Evolutionary conservation across 2,888 invertebrate genomes (phyloP), one percentile per base, ranked within the genome.

Genomic region (Xanthia togata): DNA sequence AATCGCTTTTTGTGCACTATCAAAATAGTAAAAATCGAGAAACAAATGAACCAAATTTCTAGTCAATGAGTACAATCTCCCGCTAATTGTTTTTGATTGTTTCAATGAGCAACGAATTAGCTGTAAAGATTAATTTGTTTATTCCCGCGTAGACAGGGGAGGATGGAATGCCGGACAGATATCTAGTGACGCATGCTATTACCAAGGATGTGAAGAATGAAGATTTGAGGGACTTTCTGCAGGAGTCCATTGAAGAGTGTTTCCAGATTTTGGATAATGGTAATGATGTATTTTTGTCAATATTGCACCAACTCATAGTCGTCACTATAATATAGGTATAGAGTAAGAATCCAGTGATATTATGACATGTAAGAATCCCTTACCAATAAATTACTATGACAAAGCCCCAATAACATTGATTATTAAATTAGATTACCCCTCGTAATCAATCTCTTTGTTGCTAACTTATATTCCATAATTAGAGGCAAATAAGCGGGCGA

Each of bases 221-320:
- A 59, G 98, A 98, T 83, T 88, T 98, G 1, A 96, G 96, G 38
- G 97, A 98, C 90, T 98, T 98, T 87, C 93, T 98, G 6, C 97
- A 97, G 86, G 98, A 98, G 90, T 97, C 98, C 0, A 97, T 98
- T 65, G 97, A 97, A 82, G 97, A 98, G 84, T 98, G 98, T 88
- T 98, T 98, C 87, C 97, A 97, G 86, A 97, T 97, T 85, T 87
- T 98, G 67, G 96, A 95, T 82, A 96, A 94, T 90, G 96, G 96
- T 96, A 68, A 62, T 50, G 59, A n/a, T 9, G 20, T 50, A 9
- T 6, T 35, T 55, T 17, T 17, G n/a, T 35, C 17, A 50, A 23
- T 50, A 50, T 23, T 50, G 20, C 50, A 9, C 50, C 0, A 23
- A 50, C 1, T 23, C 2, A 50, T 20, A 50, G 23, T 50, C 23